Conservation (phyloP, 2,113 vertebrate genomes). For the Urocitellus parryii region DNA sequence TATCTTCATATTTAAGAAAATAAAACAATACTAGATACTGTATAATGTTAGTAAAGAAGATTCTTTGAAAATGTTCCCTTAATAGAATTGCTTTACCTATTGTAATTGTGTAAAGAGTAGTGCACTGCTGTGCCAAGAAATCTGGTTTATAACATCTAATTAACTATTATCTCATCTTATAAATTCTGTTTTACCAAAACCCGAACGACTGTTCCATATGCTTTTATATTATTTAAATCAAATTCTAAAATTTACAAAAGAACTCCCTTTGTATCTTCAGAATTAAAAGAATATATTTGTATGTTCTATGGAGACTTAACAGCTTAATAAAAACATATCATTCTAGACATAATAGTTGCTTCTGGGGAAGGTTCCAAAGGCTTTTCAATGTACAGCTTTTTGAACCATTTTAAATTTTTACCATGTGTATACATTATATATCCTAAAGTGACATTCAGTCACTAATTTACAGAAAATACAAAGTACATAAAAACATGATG, state of each 20-base stretch:
- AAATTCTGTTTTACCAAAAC: not conserved
- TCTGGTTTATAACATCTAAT: not conserved
- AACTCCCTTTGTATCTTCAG: not conserved
- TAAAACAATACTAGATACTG: not conserved
- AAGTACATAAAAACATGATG: not conserved
- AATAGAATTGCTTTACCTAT: not conserved
- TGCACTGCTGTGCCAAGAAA: not conserved
- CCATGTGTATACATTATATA: not conserved
- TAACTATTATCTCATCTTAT: not conserved
- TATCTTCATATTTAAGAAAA: not conserved
- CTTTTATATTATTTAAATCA: not conserved
- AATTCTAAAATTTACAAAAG: constrained; percentile 26
- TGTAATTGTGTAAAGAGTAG: not conserved
- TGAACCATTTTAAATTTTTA: not conserved
- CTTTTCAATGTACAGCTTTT: not conserved
- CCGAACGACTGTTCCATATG: not conserved
- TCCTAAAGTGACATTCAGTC: not conserved
- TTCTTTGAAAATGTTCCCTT: not conserved
- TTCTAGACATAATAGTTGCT: not conserved
- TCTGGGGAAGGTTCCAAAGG: not conserved
- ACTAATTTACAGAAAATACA: not conserved
- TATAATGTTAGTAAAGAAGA: not conserved
- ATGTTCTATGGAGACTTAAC: not conserved
- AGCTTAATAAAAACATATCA: not conserved
- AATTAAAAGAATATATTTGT: constrained; percentile 1